Conservation (phyloP, 1,140 invertebrate genomes). For the Asbolus verrucosus region DNA sequence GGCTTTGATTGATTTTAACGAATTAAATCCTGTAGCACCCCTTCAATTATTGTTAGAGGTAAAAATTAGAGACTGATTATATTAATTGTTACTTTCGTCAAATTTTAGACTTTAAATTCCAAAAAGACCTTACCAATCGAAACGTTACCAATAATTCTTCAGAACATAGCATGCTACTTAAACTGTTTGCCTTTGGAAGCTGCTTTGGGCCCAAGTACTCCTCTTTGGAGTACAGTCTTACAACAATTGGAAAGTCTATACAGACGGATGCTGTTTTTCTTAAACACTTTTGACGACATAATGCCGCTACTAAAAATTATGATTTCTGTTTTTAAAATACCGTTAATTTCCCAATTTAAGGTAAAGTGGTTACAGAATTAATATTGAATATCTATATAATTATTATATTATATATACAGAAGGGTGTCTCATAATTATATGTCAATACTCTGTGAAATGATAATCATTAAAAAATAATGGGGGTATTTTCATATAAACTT, state of each 20-base stretch:
- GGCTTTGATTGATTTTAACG: slow-evolving; percentile 96
- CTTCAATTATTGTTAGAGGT: slow-evolving; percentile 92
- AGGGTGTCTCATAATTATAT: too few relatives aligned
- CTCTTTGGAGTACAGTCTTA: slow-evolving; percentile 84
- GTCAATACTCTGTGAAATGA: too few relatives aligned
- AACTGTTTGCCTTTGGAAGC: slow-evolving; percentile 91
- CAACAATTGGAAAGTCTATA: slow-evolving; percentile 87
- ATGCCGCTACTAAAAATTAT: slow-evolving; percentile 87
- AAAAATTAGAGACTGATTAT: slow-evolving; percentile 41
- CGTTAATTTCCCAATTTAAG: slow-evolving; percentile 83
- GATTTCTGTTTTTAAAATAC: slow-evolving; percentile 85
- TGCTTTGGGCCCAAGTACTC: slow-evolving; percentile 73
- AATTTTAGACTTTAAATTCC: slow-evolving; percentile 81
- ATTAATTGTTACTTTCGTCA: slow-evolving; percentile 9
- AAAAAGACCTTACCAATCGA: slow-evolving; percentile 89
- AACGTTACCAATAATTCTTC: slow-evolving; percentile 78
- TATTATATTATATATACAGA: too few relatives aligned
- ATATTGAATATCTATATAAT: too few relatives aligned
- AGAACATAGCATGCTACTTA: slow-evolving; percentile 93
- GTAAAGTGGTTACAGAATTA: too few relatives aligned
- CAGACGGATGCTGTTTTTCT: slow-evolving; percentile 79
- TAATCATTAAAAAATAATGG: too few relatives aligned
- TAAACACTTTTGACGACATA: slow-evolving; percentile 80
- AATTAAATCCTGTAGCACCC: slow-evolving; percentile 94
- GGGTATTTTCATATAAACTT: too few relatives aligned